phyloP scores from a whole-genome alignment of 2,797 vertebrate genomes.

The Hybognathus amarus region DNA sequence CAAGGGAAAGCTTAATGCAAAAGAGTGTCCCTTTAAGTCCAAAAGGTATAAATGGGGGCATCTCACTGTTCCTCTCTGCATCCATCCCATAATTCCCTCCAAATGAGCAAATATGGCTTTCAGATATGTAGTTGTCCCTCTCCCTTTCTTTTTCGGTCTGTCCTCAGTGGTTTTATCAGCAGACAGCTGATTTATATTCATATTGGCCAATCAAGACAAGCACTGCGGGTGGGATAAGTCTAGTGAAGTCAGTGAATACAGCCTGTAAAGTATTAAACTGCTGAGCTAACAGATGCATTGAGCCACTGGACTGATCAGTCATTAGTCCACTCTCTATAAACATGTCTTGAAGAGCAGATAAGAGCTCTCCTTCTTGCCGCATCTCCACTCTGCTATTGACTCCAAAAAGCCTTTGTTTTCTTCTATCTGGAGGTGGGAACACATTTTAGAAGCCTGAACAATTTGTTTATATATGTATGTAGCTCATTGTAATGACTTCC shows the following conservation, averaged over 20 bases:
- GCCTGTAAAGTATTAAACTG: constrained; percentile 54
- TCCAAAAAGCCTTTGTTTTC: neutral
- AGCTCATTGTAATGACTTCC: neutral
- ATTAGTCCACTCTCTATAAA: constrained; percentile 24
- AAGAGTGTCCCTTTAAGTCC: constrained; percentile 26
- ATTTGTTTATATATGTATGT: neutral
- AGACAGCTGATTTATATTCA: constrained; percentile 46
- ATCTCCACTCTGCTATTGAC: constrained; percentile 17
- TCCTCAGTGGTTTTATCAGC: constrained; percentile 33
- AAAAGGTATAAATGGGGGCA: constrained; percentile 8
- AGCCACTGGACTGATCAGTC: constrained; percentile 31
- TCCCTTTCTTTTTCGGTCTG: constrained; percentile 44
- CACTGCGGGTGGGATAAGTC: constrained; percentile 45
- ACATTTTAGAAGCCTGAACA: constrained; percentile 2
- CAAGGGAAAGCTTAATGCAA: no score
- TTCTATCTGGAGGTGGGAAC: neutral
- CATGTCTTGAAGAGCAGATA: constrained; percentile 13
- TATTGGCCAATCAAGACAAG: constrained; percentile 45
- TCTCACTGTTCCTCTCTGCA: constrained; percentile 12
- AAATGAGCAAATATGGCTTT: constrained; percentile 52
- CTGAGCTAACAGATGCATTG: constrained; percentile 38
- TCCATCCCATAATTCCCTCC: constrained; percentile 37
- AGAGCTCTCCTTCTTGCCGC: constrained; percentile 14
- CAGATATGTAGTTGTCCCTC: constrained; percentile 42
- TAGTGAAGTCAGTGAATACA: constrained; percentile 54